phyloP scores from a whole-genome alignment of 2,113 vertebrate species.

The Arvicanthis niloticus region DNA sequence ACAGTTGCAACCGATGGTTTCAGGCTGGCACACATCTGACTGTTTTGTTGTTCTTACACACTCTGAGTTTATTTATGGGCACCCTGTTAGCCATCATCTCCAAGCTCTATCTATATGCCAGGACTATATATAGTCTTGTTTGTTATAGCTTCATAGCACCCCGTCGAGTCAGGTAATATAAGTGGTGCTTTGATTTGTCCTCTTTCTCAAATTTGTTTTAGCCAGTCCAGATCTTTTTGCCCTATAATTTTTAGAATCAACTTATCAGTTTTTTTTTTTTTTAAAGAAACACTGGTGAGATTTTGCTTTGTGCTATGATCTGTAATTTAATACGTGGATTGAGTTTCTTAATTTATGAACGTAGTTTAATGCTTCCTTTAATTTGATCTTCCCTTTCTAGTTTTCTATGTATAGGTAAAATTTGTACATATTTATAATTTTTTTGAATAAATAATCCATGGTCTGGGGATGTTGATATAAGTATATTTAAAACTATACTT shows the following conservation, averaged over 20 bases:
- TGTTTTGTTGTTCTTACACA: neutral
- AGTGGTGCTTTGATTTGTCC: neutral
- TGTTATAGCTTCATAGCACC: neutral
- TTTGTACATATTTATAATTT: neutral
- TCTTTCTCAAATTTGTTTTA: neutral
- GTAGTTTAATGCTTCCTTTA: neutral
- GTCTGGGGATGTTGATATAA: neutral
- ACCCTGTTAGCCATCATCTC: neutral
- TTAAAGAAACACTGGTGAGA: neutral
- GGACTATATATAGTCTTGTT: neutral
- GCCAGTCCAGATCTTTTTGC: neutral
- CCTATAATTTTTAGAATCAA: conserved; percentile 1
- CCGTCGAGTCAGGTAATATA: neutral
- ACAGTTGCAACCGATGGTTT: neutral
- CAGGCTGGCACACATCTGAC: neutral
- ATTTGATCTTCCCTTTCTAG: neutral
- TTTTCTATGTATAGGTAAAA: neutral
- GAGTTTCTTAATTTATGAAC: neutral
- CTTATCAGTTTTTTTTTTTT: neutral
- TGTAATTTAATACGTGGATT: neutral
- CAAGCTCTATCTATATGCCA: too few relatives aligned
- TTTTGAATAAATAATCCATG: neutral
- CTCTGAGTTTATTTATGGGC: neutral
- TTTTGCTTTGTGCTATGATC: neutral
- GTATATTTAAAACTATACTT: neutral